Conservation (phyloP, 2,888 invertebrate species). For the Reticulitermes lucifugus region DNA sequence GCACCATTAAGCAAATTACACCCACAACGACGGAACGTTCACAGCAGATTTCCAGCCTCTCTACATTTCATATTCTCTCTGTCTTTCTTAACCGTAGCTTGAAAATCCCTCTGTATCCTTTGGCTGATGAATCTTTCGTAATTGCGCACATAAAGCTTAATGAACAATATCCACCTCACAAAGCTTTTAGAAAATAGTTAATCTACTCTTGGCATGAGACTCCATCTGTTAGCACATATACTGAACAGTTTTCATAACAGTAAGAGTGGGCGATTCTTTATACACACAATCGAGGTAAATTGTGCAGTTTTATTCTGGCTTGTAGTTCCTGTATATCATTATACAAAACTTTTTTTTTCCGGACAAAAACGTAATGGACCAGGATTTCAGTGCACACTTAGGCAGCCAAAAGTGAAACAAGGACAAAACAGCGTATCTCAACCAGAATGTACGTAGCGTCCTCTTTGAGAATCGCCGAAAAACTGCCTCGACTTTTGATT, state of each 20-base stretch:
- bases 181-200: conserved; percentile 27
- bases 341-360: not conserved
- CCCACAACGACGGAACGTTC: not conserved
- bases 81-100: too few relatives aligned
- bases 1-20: conserved; percentile 21
- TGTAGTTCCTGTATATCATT: not conserved
- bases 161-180: conserved; percentile 16
- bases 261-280: too few relatives aligned
- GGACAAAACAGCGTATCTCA: too few relatives aligned
- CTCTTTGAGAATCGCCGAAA: too few relatives aligned
- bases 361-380: not conserved
- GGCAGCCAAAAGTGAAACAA: too few relatives aligned
- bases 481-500: too few relatives aligned
- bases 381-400: not conserved
- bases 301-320: not conserved
- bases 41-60: not conserved
- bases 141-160: not conserved
- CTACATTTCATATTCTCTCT: not conserved
- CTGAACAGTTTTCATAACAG: conserved; percentile 8
- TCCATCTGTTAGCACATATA: not conserved
- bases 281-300: not conserved
- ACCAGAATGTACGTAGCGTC: too few relatives aligned
- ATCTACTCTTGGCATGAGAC: not conserved
- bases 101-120: not conserved
- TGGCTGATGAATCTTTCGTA: not conserved